Evolutionary conservation across 2,888 invertebrate species (phyloP), one percentile per base, ranked within the genome.

Genomic region (Patella pellucida): DNA sequence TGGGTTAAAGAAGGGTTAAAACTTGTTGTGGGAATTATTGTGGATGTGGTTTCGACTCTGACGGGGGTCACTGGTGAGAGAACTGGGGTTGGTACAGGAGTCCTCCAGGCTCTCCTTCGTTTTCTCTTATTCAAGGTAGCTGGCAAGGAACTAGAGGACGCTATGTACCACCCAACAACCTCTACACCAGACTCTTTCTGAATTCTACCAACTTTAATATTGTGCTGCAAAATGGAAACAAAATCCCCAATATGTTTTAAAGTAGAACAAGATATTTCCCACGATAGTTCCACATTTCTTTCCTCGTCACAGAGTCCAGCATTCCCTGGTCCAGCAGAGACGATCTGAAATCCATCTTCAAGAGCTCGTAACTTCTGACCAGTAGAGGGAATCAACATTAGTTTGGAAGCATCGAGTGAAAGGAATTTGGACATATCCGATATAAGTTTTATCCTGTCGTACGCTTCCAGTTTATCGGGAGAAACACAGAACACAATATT

Each of bases 161-260:
- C 77, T 7, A 83, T 76, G 71, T 83, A 81, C 82, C 82, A 83
- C 3, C 82, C 82, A 2, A 80, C 72, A 52, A 81, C 72, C 2
- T 27, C 51, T 23, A 52, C 52, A 5, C 78, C 81, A 19, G 78
- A 52, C 72, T 83, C 82, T 15, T 72, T 74, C n/a, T 74, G 69
- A 4, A 83, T 72, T 7, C 83, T 52, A 19, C 83, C 83, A 31
- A 75, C 81, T 27, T 77, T 75, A 7, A 82, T 77, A 68, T 80
- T 82, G 67, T 82, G 83, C 31, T 84, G 78, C 16, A 85, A 71
- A 27, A 83, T 76, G 52, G 75, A 73, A 41, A 72, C 68, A 76
- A 81, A 83, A 70, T 81, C 79, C 5, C 70, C 69, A 23, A 82
- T 27, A 52, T 81, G 79, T 67, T 72, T 76, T 23, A 79, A 74